Evolutionary conservation across 2,888 invertebrate genomes (phyloP), one percentile per base, ranked within the genome.

Genomic region (Teleiodes luculella): DNA sequence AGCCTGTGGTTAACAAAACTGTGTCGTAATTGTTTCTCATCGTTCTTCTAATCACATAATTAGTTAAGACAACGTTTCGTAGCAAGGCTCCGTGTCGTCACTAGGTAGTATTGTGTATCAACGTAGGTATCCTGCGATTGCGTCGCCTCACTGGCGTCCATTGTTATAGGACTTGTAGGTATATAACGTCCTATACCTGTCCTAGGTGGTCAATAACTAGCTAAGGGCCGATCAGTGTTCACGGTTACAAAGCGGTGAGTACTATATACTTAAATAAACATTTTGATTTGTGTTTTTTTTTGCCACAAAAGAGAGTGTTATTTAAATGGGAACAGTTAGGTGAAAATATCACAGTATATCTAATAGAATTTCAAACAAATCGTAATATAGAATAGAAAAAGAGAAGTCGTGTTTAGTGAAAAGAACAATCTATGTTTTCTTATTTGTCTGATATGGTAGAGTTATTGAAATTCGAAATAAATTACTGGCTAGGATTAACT

Each of bases 101-200:
- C 8, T 43, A 28, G 48, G 0, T 47, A 33, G 39, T 18, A 7
- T 28, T 28, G n/a, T 7, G 33, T 37, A 61, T 64, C 57, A 62
- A 61, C 53, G 31, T n/a, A n/a, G n/a, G n/a, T 14, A 64, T 72
- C 67, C 68, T 65, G 62, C 66, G 62, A 62, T 66, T 64, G 63
- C 67, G 60, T 70, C 67, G 67, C 77, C 78, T 79, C 78, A 80
- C 61, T 55, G 60, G 61, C 73, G 67, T 14, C 64, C 66, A 65
- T 70, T 63, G 70, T 68, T 41, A 5, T 64, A 63, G n/a, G n/a
- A 68, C 50, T 41, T 20, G 56, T 57, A 63, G 68, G 76, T 85
- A 86, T 86, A 86, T 80, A 86, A 80, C 59, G 70, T 69, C 72
- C 72, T 63, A 63, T 67, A 61, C 61, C 57, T 49, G 55, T 57